phyloP scores from a whole-genome alignment of 1,140 invertebrate species.

The Neodiprion fabricii region DNA sequence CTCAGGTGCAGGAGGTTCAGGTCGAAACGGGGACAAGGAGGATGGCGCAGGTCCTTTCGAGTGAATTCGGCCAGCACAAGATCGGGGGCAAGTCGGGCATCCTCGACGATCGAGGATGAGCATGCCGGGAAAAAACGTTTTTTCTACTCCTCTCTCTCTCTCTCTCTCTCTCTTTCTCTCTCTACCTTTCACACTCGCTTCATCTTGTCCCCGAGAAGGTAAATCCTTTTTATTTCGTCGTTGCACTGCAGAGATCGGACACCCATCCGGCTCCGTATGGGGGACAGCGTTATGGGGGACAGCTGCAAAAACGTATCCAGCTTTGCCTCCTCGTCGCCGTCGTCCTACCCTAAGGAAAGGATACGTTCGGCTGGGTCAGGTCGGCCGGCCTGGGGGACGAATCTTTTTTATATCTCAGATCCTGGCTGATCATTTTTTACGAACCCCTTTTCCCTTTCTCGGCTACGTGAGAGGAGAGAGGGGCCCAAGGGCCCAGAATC shows the following conservation, averaged over 20 bases:
- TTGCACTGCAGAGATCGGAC: not conserved
- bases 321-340: conserved; percentile 27
- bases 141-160: no score
- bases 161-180: no score
- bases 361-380: conserved; percentile 36
- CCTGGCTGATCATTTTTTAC: conserved; percentile 56
- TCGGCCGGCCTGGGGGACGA: conserved; percentile 35
- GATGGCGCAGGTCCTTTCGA: conserved; percentile 53
- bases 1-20: conserved; percentile 1
- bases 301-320: conserved; percentile 55
- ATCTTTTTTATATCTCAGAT: conserved; percentile 53
- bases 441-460: conserved; percentile 48
- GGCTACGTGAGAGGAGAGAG: conserved; percentile 16
- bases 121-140: not conserved
- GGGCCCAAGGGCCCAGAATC: conserved; percentile 15
- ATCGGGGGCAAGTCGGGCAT: conserved; percentile 32
- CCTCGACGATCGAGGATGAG: no score
- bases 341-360: conserved; percentile 43
- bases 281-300: conserved; percentile 36
- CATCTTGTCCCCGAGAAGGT: not conserved
- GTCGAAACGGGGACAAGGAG: not conserved
- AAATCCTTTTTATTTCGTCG: conserved; percentile 55
- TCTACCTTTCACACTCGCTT: no score
- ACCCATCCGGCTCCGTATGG: conserved; percentile 27
- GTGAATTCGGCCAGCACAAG: conserved; percentile 57